These are phyloP conservation scores for Cyanoliseus patagonus DNA, from an alignment of 2,113 vertebrate species.

Conservation along the genomic window DNA sequence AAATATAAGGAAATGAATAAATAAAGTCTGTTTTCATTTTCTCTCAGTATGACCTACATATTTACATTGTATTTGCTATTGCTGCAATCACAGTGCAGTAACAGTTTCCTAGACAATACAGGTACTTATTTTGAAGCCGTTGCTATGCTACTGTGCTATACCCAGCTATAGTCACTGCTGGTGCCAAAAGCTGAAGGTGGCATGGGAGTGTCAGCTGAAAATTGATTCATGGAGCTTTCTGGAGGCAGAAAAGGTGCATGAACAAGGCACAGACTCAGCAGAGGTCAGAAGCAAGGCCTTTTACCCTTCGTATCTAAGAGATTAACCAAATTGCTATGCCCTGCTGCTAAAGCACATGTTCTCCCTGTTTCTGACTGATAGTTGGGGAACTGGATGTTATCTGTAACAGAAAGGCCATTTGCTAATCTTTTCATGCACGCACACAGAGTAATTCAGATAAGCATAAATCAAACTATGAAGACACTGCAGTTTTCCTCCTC, in stretches of 20 bases:
- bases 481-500: not conserved
- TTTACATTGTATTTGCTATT: not conserved
- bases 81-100: not conserved
- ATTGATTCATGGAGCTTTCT: not conserved
- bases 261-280: not conserved
- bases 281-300: not conserved
- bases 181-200: not conserved
- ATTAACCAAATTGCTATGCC: not conserved
- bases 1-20: not conserved
- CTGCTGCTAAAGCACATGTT: not conserved
- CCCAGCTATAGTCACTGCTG: not conserved
- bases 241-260: not conserved
- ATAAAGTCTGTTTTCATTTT: not conserved
- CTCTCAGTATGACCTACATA: not conserved
- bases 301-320: not conserved
- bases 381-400: not conserved
- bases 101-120: conserved; percentile 33
- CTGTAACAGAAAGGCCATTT: not conserved
- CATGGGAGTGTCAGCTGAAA: not conserved
- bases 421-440: not conserved
- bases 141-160: conserved; percentile 26
- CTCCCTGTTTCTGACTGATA: not conserved
- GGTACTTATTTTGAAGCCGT: conserved; percentile 30
- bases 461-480: not conserved
- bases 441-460: not conserved